phyloP scores from a whole-genome alignment of 30 jellyfish, hydroid and myxozoan species.

The Calvadosia cruxmelitensis region DNA sequence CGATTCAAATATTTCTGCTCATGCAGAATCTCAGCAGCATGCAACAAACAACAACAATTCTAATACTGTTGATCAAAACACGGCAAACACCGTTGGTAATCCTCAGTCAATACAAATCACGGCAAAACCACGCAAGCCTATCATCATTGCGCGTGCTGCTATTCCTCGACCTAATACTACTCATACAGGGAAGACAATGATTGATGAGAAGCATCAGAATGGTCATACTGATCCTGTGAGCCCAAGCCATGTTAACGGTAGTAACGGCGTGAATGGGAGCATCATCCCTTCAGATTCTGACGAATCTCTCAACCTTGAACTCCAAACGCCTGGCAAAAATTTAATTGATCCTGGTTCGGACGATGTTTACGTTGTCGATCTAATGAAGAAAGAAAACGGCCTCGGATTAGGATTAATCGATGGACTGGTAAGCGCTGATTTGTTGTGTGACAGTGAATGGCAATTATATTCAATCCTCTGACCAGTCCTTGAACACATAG shows the following conservation, averaged over 20 bases:
- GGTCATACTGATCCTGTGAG: background rate
- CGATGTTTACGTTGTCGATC: conserved; percentile 58
- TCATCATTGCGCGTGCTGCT: background rate
- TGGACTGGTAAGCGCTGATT: conserved; percentile 62
- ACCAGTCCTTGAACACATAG: too few relatives aligned
- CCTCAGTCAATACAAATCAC: conserved; percentile 19
- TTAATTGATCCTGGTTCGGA: conserved; percentile 12
- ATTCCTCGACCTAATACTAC: conserved; percentile 7
- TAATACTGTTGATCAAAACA: conserved; percentile 2
- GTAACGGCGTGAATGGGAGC: background rate
- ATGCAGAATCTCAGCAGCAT: background rate
- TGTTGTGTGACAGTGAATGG: background rate
- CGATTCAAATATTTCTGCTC: too few relatives aligned
- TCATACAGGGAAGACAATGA: conserved; percentile 6
- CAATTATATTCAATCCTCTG: too few relatives aligned
- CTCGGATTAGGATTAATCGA: conserved; percentile 92
- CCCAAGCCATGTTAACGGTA: background rate
- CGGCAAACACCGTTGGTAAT: conserved; percentile 6
- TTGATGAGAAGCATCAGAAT: conserved; percentile 2
- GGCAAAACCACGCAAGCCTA: conserved; percentile 2
- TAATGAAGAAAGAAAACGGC: conserved; percentile 63
- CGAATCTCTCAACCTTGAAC: conserved; percentile 10
- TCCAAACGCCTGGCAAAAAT: conserved; percentile 4
- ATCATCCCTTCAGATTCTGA: background rate
- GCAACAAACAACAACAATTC: background rate